Conservation (phyloP, 2,113 vertebrate genomes). For the Mormyrus lacerda region DNA sequence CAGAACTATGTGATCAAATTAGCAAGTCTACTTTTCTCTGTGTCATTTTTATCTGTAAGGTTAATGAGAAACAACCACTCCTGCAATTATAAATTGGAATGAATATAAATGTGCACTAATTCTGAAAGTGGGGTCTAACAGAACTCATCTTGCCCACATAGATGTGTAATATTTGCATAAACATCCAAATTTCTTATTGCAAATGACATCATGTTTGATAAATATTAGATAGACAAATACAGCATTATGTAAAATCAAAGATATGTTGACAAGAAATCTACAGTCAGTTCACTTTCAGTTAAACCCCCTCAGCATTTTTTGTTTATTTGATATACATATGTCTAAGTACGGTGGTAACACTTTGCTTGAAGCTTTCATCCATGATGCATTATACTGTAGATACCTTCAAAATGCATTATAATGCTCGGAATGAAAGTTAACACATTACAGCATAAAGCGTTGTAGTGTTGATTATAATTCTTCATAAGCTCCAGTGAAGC, state of each 20-base stretch:
- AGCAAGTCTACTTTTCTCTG: constrained; percentile 28
- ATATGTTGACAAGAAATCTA: neutral
- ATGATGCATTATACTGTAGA: neutral
- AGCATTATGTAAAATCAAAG: neutral
- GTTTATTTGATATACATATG: neutral
- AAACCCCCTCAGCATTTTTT: neutral
- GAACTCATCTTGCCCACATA: neutral
- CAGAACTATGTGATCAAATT: constrained; percentile 34
- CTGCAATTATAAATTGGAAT: neutral
- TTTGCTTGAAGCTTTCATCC: neutral
- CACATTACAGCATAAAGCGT: neutral
- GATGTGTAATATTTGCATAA: neutral
- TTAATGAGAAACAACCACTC: neutral
- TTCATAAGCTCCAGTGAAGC: no score
- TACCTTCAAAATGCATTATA: neutral
- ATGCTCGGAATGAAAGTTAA: neutral
- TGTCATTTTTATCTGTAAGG: constrained; percentile 26
- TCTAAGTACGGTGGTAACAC: neutral
- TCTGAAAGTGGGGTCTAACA: neutral
- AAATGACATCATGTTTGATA: neutral
- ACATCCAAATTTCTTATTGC: neutral
- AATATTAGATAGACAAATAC: neutral
- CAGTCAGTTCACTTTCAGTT: neutral
- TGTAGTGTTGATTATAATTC: no score
- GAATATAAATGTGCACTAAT: neutral